Base-by-base conservation (phyloP, 2,113 vertebrate genomes). In the Oncorhynchus nerka region DNA sequence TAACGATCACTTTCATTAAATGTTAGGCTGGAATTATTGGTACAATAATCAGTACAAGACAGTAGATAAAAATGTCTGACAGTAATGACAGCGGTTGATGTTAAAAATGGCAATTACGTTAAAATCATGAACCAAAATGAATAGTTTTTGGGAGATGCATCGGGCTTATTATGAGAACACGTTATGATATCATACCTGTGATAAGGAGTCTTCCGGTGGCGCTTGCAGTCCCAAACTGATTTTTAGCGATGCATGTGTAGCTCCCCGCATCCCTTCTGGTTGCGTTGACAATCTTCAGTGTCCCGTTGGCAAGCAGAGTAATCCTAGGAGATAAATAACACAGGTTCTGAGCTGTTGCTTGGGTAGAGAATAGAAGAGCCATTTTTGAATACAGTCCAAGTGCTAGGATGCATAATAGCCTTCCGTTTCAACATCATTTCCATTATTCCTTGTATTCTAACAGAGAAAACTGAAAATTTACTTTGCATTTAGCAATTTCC, bases 191-290 rank as follows among this genome's bases (percentile, higher is more conserved):
- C 82, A 88, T 79, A 99, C 97, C 97, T 30, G 96, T 97, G 57
- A 98, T 92, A 4, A 97, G 49, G 78, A 99, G 77, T 75, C 19
- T 94, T 61, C 95, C 96, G 6, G 95, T 93, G 24, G 94, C 95
- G 77, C 86, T 97, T 12, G 96, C 95, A n/a, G 89, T 89, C 74
- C 97, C 97, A 92, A 99, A 99, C 89, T 95, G 95, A 87, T 99
- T 99, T 86, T 93, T 94, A 9, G 97, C 96, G 59, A 95, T 77
- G 80, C 97, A 99, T 0, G 92, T 97, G 84, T 98, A 99, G 83
- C 80, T 94, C 73, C 94, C 96, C 68, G 93, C 91, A 55, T 99
- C 97, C 26, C 39, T 89, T 86, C 93, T 97, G 66, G 94, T 97
- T 74, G 97, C 94, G 0, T 97, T 98, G 81, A 90, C 75, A 48